Base-by-base conservation (phyloP, 2,888 invertebrate genomes). In the Ypsolopha sequella region DNA sequence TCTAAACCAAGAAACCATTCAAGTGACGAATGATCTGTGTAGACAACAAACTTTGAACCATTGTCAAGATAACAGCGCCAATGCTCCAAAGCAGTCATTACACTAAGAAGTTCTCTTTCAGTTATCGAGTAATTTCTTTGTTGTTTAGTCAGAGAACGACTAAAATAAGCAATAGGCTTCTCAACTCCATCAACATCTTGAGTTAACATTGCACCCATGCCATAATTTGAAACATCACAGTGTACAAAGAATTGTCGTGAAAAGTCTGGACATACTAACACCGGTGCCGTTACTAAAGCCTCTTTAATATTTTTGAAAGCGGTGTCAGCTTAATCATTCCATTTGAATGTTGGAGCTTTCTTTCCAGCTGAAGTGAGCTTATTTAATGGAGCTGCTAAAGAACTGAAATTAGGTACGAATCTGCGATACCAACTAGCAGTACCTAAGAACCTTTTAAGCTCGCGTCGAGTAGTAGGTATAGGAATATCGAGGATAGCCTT, bases 371-470 rank as follows among this genome's bases (percentile, higher is more conserved):
- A 13, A 8, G 48, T 48, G 10, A 48, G 14, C 7, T 7, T 14
- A 24, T 7, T 41, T 1, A 64, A 43, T 0, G 64, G 62, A 7
- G 52, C 60, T 0, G 63, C 60, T 0, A 61, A 43, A 0, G 56
- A 54, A 41, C 59, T 59, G 51, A 63, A 64, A 9, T 56, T 53
- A 1, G 54, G 52, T 9, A 62, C 53, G 41, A 62, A 62, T 7
- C 61, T 46, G 7, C 60, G 53, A 39, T 61, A 64, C 60, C 59
- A 62, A 3, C 58, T 51, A 0, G 58, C 57, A 0, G 59, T 59
- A 6, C 61, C 61, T 0, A 61, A 44, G 39, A 62, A 62, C 0
- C 57, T 39, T 7, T 47, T 47, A 10, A 35, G 8, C 11, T 47
- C 36, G 11, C n/a, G n/a, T n/a, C n/a, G n/a, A 43, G 51, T 55